Evolutionary conservation across 2,797 vertebrate genomes (phyloP).

Genomic region (Taenioides sp.): DNA sequence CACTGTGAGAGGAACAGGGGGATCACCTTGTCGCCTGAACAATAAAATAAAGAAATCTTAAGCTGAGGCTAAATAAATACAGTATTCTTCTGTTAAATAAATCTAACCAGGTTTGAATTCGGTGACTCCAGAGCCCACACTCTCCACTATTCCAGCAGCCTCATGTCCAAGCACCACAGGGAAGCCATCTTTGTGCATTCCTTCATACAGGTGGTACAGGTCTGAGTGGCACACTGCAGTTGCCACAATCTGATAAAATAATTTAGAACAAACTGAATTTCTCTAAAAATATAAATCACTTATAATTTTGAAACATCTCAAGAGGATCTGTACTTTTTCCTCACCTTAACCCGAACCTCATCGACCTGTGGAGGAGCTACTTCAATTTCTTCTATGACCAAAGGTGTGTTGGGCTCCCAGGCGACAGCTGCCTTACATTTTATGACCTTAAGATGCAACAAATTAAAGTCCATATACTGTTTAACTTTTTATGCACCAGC

Average conservation of each 20-base stretch:
- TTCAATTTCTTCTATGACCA: conserved; percentile 13
- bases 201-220: conserved; percentile 70
- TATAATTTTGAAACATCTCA: not conserved
- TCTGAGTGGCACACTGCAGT: conserved; percentile 76
- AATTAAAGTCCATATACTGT: not conserved
- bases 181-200: conserved; percentile 50
- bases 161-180: conserved; percentile 78
- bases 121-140: conserved; percentile 76
- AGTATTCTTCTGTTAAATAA: not conserved
- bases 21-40: conserved; percentile 89
- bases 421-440: conserved; percentile 14
- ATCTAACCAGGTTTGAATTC: conserved; percentile 73
- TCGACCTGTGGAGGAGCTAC: conserved; percentile 80
- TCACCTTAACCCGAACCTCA: conserved; percentile 91
- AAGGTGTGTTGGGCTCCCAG: conserved; percentile 10
- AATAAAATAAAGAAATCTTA: not conserved
- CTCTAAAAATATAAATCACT: too few species aligned
- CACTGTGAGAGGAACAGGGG: conserved; percentile 90
- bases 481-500: not conserved
- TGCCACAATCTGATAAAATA: conserved; percentile 67
- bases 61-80: not conserved
- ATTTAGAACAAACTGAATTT: not conserved
- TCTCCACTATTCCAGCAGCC: conserved; percentile 76
- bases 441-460: not conserved
- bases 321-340: not conserved